phyloP scores from a whole-genome alignment of 2,888 invertebrate genomes.

The Thera britannica region DNA sequence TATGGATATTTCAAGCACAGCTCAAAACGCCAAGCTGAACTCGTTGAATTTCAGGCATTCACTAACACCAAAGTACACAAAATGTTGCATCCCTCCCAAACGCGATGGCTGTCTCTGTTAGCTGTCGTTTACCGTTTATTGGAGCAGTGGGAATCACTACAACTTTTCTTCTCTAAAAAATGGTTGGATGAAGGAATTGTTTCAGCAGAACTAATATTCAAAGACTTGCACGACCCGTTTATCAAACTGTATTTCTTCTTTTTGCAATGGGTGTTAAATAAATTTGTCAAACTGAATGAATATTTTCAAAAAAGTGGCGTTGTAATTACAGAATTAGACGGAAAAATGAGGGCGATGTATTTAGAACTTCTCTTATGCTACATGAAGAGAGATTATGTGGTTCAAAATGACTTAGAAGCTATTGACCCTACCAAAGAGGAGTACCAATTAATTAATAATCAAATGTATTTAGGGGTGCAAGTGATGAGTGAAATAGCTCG shows the following conservation, averaged over 20 bases:
- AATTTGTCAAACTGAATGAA: not conserved
- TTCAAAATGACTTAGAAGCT: too few relatives aligned
- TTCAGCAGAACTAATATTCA: not conserved
- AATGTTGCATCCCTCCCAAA: slow-evolving; percentile 7
- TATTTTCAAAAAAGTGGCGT: slow-evolving; percentile 1
- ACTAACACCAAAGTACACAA: not conserved
- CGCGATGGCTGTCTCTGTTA: not conserved
- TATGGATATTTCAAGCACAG: too few relatives aligned
- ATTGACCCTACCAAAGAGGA: too few relatives aligned
- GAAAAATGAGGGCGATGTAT: not conserved
- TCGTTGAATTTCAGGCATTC: too few relatives aligned
- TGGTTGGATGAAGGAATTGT: not conserved
- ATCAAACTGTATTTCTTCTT: not conserved
- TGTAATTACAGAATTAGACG: slow-evolving; percentile 15
- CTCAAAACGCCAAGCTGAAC: too few relatives aligned
- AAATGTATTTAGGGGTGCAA: too few relatives aligned
- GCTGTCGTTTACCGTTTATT: not conserved
- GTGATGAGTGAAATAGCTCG: too few relatives aligned
- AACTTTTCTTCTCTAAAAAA: not conserved
- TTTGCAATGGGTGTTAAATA: not conserved
- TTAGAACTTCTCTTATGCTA: too few relatives aligned
- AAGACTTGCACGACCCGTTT: slow-evolving; percentile 1
- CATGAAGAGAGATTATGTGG: too few relatives aligned
- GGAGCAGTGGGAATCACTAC: not conserved
- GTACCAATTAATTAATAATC: too few relatives aligned